Conservation (phyloP, 1,140 invertebrate genomes). For the Papilio aristodemus region DNA sequence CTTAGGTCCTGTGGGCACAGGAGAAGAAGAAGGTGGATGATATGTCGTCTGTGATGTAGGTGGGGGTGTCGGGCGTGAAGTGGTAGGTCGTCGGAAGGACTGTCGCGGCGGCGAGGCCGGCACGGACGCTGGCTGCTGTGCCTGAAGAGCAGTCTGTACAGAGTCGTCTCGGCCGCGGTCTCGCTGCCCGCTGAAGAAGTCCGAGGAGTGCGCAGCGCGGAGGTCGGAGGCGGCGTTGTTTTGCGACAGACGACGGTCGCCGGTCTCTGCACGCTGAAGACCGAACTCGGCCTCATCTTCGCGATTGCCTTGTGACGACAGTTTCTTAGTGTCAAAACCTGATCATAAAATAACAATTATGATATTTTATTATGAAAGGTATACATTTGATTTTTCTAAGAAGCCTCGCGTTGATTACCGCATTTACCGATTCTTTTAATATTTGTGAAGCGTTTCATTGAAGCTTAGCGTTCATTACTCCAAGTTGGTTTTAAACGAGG, state of each 20-base stretch:
- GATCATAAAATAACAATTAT: constrained; percentile 18
- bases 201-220: constrained; percentile 85
- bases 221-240: constrained; percentile 75
- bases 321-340: constrained; percentile 83
- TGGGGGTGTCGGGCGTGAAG: constrained; percentile 44
- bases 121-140: constrained; percentile 42
- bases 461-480: not conserved
- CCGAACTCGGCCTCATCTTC: constrained; percentile 88
- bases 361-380: not conserved
- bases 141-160: constrained; percentile 46
- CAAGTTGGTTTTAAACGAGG: not conserved
- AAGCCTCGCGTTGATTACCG: constrained; percentile 1
- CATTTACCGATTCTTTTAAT: not conserved
- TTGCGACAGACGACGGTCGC: constrained; percentile 75
- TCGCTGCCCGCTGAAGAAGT: constrained; percentile 82
- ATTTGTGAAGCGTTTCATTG: constrained; percentile 9
- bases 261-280: constrained; percentile 88
- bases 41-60: constrained; percentile 55
- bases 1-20: constrained; percentile 56
- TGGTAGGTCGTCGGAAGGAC: constrained; percentile 58
- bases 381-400: not conserved
- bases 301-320: constrained; percentile 79
- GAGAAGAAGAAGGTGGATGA: constrained; percentile 48
- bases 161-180: constrained; percentile 71
- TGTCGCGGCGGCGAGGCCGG: constrained; percentile 48